Evolutionary conservation across 2,888 invertebrate species (phyloP), one percentile per base, ranked within the genome.

Genomic region (Parthenolecanium corni): DNA sequence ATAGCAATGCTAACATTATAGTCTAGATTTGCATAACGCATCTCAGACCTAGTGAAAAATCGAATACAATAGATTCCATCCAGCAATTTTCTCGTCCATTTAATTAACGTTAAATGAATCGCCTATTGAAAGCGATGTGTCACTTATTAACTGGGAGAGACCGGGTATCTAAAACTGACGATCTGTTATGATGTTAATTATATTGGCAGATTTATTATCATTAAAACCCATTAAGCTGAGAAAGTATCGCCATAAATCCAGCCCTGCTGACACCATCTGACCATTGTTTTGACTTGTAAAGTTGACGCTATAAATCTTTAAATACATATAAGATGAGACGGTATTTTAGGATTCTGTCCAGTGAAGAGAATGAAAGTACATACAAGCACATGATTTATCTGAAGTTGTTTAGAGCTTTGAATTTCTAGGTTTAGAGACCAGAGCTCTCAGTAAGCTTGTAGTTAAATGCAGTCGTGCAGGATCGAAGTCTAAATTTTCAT

Each of bases 41-140:
- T 42, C 44, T 18, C 16, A 18, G 44, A 4, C 4, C 3, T 16
- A 42, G 44, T 9, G 18, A 16, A 42, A 4, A 42, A 42, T 16
- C 4, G 44, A 14, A 18, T 18, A 42, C 44, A 42, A 42, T 42
- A 42, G 44, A 42, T 16, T 42, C 44, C 18, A 38, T 42, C 44
- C 31, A 31, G 4, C 18, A 42, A 42, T 42, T 42, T 42, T 42
- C 44, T 31, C 31, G 31, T 31, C 31, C 14, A 42, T 42, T 42
- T 42, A 42, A 42, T 42, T 42, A 42, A 42, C 44, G 44, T 42
- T 42, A 42, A 42, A 42, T 42, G 44, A 42, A 42, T 42, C 44
- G 44, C 16, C 44, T 18, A 14, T 42, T 18, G 16, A 42, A 42
- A 42, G 44, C n/a, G 18, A 18, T 42, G 44, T 42, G 44, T 42